Conservation (phyloP, 2,888 invertebrate genomes). For the Sylvicola cinctus region DNA sequence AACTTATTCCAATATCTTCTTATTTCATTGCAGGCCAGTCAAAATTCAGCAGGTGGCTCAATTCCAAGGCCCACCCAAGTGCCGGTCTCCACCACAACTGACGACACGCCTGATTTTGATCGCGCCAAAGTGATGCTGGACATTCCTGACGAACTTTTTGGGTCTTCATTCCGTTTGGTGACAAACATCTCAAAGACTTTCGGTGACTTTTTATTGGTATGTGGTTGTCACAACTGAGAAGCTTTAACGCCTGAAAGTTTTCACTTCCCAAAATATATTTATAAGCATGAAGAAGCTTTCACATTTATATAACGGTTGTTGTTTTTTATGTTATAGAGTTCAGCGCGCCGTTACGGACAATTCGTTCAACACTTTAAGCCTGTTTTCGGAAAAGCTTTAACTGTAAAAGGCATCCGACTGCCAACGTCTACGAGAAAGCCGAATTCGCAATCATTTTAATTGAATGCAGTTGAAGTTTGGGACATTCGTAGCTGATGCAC, state of each 20-base stretch:
- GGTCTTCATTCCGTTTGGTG: slow-evolving; percentile 33
- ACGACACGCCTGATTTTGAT: slow-evolving; percentile 29
- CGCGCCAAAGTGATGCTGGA: slow-evolving; percentile 33
- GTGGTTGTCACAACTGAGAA: slow-evolving; percentile 9
- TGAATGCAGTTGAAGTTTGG: not conserved
- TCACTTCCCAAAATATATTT: not conserved
- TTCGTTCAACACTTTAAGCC: slow-evolving; percentile 55
- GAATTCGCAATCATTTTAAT: not conserved
- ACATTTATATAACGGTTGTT: not conserved
- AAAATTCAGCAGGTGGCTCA: slow-evolving; percentile 5
- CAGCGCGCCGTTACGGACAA: slow-evolving; percentile 51
- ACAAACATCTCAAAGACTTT: slow-evolving; percentile 35
- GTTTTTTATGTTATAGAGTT: slow-evolving; percentile 37
- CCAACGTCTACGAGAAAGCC: slow-evolving; percentile 6
- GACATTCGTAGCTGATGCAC: too few relatives aligned
- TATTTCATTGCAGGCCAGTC: too few relatives aligned
- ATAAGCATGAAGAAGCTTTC: slow-evolving; percentile 1
- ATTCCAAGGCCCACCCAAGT: slow-evolving; percentile 6
- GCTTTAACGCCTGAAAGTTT: not conserved
- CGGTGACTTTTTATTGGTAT: slow-evolving; percentile 37
- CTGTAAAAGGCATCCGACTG: slow-evolving; percentile 46
- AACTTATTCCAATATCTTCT: too few relatives aligned
- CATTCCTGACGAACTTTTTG: slow-evolving; percentile 34
- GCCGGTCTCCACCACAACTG: slow-evolving; percentile 18
- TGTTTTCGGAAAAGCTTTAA: slow-evolving; percentile 46